Evolutionary conservation across 30 jellyfish, hydroid and myxozoan genomes (phyloP), one percentile per base, ranked within the genome.

Genomic region (Turritopsis rubra): DNA sequence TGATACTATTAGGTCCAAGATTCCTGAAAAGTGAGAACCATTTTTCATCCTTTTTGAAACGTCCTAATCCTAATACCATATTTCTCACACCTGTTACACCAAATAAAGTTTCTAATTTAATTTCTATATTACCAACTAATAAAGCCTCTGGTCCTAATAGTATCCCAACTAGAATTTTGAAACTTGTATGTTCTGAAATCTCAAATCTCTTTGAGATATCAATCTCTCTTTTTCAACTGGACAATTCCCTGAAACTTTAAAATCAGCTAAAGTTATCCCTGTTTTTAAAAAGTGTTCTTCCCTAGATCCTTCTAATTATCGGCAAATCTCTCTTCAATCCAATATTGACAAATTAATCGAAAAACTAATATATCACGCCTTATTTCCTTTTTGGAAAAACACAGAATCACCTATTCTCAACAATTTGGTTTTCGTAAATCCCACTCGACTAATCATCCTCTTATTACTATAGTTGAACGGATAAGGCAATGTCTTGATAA

Each of bases 141-240:
- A 54, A 54, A 54, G 18, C 72, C 19, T 54, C 72, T 54, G 72
- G 72, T 54, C 18, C 72, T n/a, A 54, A 54, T n/a, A 54, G 72
- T 54, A 54, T 54, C n/a, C 72, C 72, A 54, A n/a, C n/a, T 54
- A 54, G n/a, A 54, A 54, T 54, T 54, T n/a, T 54, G n/a, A 54
- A 54, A n/a, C 72, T 54, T 54, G 72, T 54, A 16, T 16, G n/a
- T n/a, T n/a, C 18, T 54, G 72, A 54, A 16, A 54, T 54, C n/a
- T 54, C 72, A 16, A 16, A 16, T 54, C 72, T n/a, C 18, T 54
- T 54, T 54, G 19, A 54, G 72, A 54, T 54, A 54, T 54, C 72
- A 54, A 16, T 16, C 18, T 54, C 72, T 54, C n/a, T 54, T 54
- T 54, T n/a, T 16, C n/a, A n/a, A n/a, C n/a, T n/a, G n/a, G n/a